Percentiles rank a stretch among this genome's conserved stretches.
Conservation (phyloP, 1,140 invertebrate genomes). For the Liolophura sinensis region DNA sequence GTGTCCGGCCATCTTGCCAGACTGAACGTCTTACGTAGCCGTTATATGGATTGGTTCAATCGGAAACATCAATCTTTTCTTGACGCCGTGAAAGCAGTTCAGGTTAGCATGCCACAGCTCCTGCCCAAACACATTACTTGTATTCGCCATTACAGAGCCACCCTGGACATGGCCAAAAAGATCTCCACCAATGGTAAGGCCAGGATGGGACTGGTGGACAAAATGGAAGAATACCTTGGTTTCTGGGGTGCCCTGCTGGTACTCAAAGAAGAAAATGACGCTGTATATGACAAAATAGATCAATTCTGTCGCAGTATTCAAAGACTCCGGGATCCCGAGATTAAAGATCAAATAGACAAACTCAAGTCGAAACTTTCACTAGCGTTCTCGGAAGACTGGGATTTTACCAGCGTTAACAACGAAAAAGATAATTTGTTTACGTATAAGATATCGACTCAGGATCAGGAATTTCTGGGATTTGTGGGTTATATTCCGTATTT, state of each 20-base stretch:
- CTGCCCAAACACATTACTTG: conserved; percentile 23
- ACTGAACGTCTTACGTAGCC: conserved; percentile 30
- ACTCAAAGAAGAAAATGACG: conserved; percentile 31
- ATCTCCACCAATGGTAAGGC: conserved; percentile 28
- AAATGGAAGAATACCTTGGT: conserved; percentile 30
- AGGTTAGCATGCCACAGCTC: conserved; percentile 23
- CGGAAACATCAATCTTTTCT: conserved; percentile 30
- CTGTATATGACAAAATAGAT: conserved; percentile 27
- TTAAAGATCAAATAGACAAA: conserved; percentile 36
- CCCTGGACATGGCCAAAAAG: conserved; percentile 18
- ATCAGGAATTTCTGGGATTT: conserved; percentile 38
- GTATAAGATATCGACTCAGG: conserved; percentile 34
- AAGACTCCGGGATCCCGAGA: conserved; percentile 28
- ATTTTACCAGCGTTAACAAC: conserved; percentile 38
- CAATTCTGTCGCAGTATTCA: conserved; percentile 37
- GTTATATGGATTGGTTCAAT: conserved; percentile 43
- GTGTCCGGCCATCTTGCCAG: conserved; percentile 25
- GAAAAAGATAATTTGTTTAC: conserved; percentile 42
- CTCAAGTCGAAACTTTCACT: conserved; percentile 28
- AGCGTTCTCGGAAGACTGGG: conserved; percentile 27
- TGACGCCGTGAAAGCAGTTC: conserved; percentile 32
- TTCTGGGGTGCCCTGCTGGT: conserved; percentile 35
- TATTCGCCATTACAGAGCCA: conserved; percentile 27
- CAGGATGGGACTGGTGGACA: conserved; percentile 14
- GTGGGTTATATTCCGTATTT: conserved; percentile 40